These are phyloP conservation scores for Cerastoderma edule DNA, from an alignment of 2,888 invertebrate species.

Conservation along the genomic window DNA sequence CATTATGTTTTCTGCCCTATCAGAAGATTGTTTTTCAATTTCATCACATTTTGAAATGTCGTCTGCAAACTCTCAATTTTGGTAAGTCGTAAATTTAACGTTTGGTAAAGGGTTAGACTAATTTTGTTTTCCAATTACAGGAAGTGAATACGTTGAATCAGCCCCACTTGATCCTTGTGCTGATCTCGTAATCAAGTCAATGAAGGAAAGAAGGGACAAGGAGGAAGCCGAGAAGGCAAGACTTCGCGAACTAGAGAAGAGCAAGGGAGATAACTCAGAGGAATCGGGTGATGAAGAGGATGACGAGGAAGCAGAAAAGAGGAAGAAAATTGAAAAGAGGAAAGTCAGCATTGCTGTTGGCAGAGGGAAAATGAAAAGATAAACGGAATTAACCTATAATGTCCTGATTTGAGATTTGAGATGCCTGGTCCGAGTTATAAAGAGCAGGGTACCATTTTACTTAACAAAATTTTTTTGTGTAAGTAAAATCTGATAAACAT, in stretches of 20 bases:
- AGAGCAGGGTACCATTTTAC: too few species aligned
- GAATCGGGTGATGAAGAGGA: constrained; percentile 28
- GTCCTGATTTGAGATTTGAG: too few species aligned
- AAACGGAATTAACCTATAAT: too few species aligned
- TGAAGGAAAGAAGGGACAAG: constrained; percentile 64
- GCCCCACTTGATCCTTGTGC: constrained; percentile 75
- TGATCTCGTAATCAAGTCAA: constrained; percentile 71
- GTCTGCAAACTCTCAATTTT: not conserved
- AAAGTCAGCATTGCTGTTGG: constrained; percentile 20
- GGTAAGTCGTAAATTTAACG: not conserved
- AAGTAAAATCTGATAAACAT: too few species aligned
- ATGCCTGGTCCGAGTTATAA: too few species aligned
- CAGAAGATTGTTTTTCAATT: not conserved
- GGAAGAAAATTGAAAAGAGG: constrained; percentile 10
- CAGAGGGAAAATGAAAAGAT: too few species aligned
- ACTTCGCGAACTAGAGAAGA: constrained; percentile 35
- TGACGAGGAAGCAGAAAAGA: constrained; percentile 9
- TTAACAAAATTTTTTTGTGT: too few species aligned
- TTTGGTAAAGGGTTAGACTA: not conserved
- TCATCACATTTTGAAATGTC: not conserved
- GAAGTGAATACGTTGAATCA: constrained; percentile 73
- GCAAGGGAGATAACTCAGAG: constrained; percentile 15
- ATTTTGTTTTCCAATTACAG: constrained; percentile 48
- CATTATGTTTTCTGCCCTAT: not conserved
- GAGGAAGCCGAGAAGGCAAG: constrained; percentile 58